phyloP scores from a whole-genome alignment of 2,888 invertebrate species.

The Xanthorhoe designata region DNA sequence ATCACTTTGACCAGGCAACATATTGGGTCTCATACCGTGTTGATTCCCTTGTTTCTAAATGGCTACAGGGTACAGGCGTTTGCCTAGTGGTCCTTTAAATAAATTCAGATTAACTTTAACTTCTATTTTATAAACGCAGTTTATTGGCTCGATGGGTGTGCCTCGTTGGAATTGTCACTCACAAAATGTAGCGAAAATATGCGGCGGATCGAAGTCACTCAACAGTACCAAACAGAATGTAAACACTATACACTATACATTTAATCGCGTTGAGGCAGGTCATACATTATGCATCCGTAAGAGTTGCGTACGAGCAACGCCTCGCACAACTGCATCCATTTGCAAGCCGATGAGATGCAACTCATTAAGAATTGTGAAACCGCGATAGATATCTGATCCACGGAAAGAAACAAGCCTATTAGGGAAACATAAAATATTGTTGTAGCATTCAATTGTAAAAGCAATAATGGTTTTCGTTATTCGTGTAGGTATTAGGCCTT shows the following conservation, averaged over 20 bases:
- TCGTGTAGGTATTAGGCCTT: too few relatives aligned
- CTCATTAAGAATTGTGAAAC: constrained; percentile 28
- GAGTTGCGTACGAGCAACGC: constrained; percentile 25
- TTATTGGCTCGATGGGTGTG: background rate
- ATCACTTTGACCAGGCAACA: too few relatives aligned
- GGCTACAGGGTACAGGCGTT: too few relatives aligned
- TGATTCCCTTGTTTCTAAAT: too few relatives aligned
- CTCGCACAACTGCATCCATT: constrained; percentile 23
- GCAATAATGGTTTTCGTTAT: background rate
- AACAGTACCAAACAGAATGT: constrained; percentile 10
- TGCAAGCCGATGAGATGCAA: constrained; percentile 31
- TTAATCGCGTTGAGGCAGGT: constrained; percentile 30
- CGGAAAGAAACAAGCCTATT: background rate
- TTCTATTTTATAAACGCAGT: too few relatives aligned
- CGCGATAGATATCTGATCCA: constrained; percentile 13
- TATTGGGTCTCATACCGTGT: too few relatives aligned
- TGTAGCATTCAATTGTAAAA: background rate
- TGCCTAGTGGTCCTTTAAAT: too few relatives aligned
- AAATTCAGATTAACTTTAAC: too few relatives aligned
- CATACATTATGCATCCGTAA: constrained; percentile 35
- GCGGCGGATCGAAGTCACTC: background rate
- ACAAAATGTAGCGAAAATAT: background rate
- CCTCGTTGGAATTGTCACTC: background rate
- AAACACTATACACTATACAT: constrained; percentile 17
- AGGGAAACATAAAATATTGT: background rate